These are phyloP conservation scores for Apodemus sylvaticus DNA, from an alignment of 2,113 vertebrate genomes.

Conservation along the genomic window DNA sequence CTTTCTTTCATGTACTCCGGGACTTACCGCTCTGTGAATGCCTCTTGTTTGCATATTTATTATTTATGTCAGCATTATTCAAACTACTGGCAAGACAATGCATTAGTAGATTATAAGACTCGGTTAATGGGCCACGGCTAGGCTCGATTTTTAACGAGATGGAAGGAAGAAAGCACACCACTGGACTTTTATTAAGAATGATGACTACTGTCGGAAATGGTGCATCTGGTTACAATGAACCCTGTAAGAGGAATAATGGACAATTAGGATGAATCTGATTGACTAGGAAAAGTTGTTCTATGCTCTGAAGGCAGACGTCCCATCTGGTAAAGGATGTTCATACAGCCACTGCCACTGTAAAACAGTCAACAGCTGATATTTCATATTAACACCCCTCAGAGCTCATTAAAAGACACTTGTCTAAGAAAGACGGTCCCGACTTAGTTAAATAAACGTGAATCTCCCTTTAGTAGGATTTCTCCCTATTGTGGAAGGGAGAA, in stretches of 20 bases:
- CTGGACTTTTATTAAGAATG: constrained; percentile 43
- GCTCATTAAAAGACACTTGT: constrained; percentile 24
- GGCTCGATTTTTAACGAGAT: constrained; percentile 11
- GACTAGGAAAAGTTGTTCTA: neutral
- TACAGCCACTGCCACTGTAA: neutral
- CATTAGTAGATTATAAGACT: constrained; percentile 6
- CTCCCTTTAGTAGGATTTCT: neutral
- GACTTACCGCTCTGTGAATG: neutral
- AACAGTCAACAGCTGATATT: neutral
- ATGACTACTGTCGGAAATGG: neutral
- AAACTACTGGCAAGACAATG: constrained; percentile 24
- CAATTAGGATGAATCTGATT: neutral
- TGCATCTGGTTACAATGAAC: neutral
- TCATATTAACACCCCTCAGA: neutral
- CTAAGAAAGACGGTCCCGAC: neutral
- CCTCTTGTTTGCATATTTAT: neutral
- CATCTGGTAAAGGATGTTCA: neutral
- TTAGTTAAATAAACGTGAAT: neutral
- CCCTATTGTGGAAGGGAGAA: neutral
- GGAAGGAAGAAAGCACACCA: neutral
- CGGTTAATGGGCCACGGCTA: neutral
- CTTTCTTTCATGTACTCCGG: neutral
- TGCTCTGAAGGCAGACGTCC: neutral
- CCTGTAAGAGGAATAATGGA: neutral
- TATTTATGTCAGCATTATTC: constrained; percentile 10